phyloP scores from a whole-genome alignment of 2,797 vertebrate species.

The Lutra lutra region DNA sequence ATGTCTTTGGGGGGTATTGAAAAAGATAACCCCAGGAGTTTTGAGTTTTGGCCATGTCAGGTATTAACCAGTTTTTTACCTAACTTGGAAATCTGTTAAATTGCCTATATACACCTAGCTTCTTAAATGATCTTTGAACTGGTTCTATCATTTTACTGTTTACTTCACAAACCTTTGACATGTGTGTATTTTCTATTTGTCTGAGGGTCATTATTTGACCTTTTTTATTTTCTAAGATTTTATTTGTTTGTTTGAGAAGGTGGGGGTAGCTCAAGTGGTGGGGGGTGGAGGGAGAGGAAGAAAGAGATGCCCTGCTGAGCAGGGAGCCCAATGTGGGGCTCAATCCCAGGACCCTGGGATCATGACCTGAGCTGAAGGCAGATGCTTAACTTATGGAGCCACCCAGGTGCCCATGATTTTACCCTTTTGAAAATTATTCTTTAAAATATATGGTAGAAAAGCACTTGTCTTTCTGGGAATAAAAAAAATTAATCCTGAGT shows the following conservation, averaged over 20 bases:
- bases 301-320: too few relatives aligned
- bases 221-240: too few relatives aligned
- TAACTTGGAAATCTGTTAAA: neutral
- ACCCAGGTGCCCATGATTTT: neutral
- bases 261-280: too few relatives aligned
- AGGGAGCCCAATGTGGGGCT: too few relatives aligned
- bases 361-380: neutral
- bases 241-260: too few relatives aligned
- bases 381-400: neutral
- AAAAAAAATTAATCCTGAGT: neutral
- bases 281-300: too few relatives aligned
- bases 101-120: neutral
- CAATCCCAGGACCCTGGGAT: neutral
- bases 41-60: neutral
- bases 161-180: neutral
- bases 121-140: constrained; percentile 16
- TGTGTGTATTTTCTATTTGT: constrained; percentile 10
- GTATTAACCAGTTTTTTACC: neutral
- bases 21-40: neutral
- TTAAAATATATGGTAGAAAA: constrained; percentile 20
- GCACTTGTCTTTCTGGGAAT: neutral
- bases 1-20: neutral
- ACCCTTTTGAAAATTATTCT: constrained; percentile 12
- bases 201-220: neutral
- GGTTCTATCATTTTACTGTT: constrained; percentile 32